Evolutionary conservation across 2,797 vertebrate species (phyloP).

Genomic region (Knipowitschia caucasica): DNA sequence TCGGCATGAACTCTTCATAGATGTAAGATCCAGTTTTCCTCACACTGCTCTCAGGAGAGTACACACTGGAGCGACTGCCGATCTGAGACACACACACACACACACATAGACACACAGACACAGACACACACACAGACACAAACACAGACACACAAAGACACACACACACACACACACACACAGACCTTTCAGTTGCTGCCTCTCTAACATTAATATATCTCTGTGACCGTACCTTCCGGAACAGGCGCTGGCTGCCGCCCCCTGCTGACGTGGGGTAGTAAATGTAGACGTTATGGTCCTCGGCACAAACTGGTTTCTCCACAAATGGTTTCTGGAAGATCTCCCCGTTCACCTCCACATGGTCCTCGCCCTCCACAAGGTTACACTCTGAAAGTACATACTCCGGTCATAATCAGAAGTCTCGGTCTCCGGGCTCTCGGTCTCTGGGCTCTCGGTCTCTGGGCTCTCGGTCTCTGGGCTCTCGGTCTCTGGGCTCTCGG

Average conservation of each 20-base stretch:
- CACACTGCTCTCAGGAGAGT: slow-evolving; percentile 95
- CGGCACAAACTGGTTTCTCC: slow-evolving; percentile 97
- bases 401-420: too few species aligned
- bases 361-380: slow-evolving; percentile 94
- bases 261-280: slow-evolving; percentile 98
- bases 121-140: too few species aligned
- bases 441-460: too few species aligned
- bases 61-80: slow-evolving; percentile 96
- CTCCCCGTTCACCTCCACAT: slow-evolving; percentile 95
- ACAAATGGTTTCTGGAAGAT: slow-evolving; percentile 97
- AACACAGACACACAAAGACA: too few species aligned
- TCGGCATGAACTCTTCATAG: slow-evolving; percentile 99
- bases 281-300: slow-evolving; percentile 99
- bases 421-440: too few species aligned
- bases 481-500: too few species aligned
- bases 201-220: too few species aligned
- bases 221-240: slow-evolving; percentile 95
- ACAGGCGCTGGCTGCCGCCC: slow-evolving; percentile 96
- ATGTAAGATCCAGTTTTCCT: slow-evolving; percentile 98
- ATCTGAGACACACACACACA: slow-evolving; percentile 73
- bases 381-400: slow-evolving; percentile 89
- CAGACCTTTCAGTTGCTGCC: too few species aligned
- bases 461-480: too few species aligned
- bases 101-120: too few species aligned
- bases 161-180: too few species aligned